Evolutionary conservation across 1,140 invertebrate species (phyloP), one percentile per base, ranked within the genome.

Genomic region (Magallana ariakensis): DNA sequence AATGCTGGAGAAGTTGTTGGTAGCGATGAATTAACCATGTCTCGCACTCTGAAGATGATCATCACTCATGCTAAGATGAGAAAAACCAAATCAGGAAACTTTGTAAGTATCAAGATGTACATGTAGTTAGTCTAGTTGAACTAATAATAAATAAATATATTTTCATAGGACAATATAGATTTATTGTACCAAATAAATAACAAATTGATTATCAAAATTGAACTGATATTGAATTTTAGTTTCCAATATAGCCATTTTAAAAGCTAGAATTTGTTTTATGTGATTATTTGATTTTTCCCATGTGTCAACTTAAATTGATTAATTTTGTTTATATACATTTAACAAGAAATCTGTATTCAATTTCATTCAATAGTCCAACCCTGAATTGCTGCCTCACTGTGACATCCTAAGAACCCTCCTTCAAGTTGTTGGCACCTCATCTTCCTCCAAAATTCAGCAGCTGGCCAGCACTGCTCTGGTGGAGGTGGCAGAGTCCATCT

Each of bases 371-470:
- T 11, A 60, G 94, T 90, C 92, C 87, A 93, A 97, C 95, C 98
- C 98, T 0, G 95, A 95, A 83, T 96, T 97, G 66, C 95, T 99
- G 87, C 98, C 98, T 5, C 95, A 97, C 75, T 96, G 96, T 91
- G 96, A 97, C 87, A 97, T 99, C 95, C 96, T 98, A 90, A 95
- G 96, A 75, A 94, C 98, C 19, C 95, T 98, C 11, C 96, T 98
- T 58, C 96, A 97, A 87, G 95, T 98, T 7, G 97, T 98, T 90
- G 96, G 95, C 88, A 96, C 93, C n/a, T 54, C 80, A 46, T 96
- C 96, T 53, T 94, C 93, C 22, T 96, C 96, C 5, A 96, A 96
- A 84, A 95, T 97, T 16, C 97, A 98, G 93, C 96, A 97, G 5
- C 96, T 97, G 90, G 97, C 97, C 82, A 87, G 87, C 19, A 95